A percentile compares a stretch with the other conserved stretches of the same genome.
These are phyloP conservation scores for Drosophila pallidifrons DNA, from an alignment of 1,140 invertebrate genomes.

Conservation along the genomic window DNA sequence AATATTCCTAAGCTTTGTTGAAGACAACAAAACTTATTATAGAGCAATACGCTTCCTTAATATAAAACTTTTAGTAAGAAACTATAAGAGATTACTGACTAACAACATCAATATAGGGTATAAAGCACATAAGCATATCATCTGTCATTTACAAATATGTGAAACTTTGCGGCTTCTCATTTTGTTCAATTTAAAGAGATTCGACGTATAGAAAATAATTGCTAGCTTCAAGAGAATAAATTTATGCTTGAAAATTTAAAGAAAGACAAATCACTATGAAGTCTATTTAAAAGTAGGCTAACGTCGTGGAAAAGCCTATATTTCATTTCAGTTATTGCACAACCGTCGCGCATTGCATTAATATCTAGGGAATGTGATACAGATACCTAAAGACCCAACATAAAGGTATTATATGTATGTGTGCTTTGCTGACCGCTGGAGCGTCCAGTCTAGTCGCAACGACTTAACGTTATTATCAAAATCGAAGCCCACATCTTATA, in stretches of 20 bases:
- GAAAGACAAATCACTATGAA: neutral
- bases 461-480: slow-evolving; percentile 48
- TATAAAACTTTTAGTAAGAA: too few relatives aligned
- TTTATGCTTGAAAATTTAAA: too few relatives aligned
- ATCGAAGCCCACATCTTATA: slow-evolving; percentile 59
- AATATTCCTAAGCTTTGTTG: too few relatives aligned
- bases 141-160: neutral
- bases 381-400: slow-evolving; percentile 24
- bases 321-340: slow-evolving; percentile 14
- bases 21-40: too few relatives aligned
- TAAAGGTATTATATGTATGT: slow-evolving; percentile 20
- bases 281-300: neutral
- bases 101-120: neutral
- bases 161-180: neutral
- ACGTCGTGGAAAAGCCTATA: neutral
- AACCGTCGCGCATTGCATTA: slow-evolving; percentile 7
- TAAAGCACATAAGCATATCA: neutral
- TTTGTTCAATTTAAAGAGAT: neutral
- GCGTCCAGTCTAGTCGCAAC: slow-evolving; percentile 48
- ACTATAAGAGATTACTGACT: too few relatives aligned
- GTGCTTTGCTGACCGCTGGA: slow-evolving; percentile 4
- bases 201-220: neutral
- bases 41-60: too few relatives aligned
- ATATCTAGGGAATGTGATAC: neutral
- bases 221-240: neutral